Evolutionary conservation across 2,888 invertebrate genomes (phyloP).

Genomic region (Drosophila neonasuta): DNA sequence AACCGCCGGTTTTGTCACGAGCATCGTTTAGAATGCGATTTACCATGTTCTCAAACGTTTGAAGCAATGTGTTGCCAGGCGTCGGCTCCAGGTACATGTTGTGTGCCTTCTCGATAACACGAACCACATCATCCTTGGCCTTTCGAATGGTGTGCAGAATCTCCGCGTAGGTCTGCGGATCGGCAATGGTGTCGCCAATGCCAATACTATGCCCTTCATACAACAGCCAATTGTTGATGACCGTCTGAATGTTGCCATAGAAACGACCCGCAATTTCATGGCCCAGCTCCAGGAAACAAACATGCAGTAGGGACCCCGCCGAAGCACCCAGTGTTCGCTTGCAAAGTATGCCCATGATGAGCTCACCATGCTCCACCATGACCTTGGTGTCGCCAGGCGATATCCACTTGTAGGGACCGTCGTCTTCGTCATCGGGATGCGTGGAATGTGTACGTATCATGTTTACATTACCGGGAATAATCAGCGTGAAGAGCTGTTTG

Average conservation of each 20-base stretch:
- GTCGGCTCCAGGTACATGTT: conserved; percentile 99
- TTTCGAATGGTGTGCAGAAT: conserved; percentile 99
- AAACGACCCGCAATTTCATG: conserved; percentile 97
- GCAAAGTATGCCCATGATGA: conserved; percentile 99
- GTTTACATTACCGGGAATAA: conserved; percentile 97
- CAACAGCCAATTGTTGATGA: conserved; percentile 98
- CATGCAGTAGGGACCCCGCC: conserved; percentile 98
- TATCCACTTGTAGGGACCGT: conserved; percentile 99
- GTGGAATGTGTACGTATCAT: conserved; percentile 98
- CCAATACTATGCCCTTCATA: conserved; percentile 98
- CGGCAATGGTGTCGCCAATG: conserved; percentile 99
- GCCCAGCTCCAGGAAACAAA: conserved; percentile 98
- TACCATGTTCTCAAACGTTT: conserved; percentile 99
- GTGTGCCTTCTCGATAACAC: conserved; percentile 99
- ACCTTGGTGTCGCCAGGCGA: conserved; percentile 99
- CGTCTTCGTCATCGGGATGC: conserved; percentile 99
- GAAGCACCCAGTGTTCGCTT: conserved; percentile 98
- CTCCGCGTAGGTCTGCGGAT: conserved; percentile 98
- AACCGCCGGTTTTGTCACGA: conserved; percentile 99
- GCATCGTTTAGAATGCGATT: conserved; percentile 99
- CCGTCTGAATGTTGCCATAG: conserved; percentile 99
- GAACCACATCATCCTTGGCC: conserved; percentile 99
- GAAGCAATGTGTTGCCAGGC: conserved; percentile 98
- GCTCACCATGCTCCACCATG: conserved; percentile 98
- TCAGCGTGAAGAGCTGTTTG: conserved; percentile 98